phyloP scores from a whole-genome alignment of 2,888 invertebrate species.

The Enchytraeus crypticus region DNA sequence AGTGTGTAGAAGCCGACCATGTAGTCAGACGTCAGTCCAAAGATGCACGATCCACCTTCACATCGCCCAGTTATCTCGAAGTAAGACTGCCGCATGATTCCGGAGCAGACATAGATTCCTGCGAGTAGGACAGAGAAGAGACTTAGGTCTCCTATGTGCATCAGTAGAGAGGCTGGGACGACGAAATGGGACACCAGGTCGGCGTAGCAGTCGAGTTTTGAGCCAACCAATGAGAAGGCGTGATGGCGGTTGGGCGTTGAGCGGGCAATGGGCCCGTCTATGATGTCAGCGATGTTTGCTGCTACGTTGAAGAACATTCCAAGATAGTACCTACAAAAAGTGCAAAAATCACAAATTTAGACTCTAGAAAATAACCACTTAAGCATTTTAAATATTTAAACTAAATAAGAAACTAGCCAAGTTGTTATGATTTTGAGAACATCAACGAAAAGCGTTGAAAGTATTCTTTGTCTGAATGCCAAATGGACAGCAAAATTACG shows the following conservation, averaged over 20 bases:
- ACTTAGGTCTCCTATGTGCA: constrained; percentile 6
- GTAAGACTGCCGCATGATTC: constrained; percentile 12
- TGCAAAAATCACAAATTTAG: not conserved
- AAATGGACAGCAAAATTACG: too few relatives aligned
- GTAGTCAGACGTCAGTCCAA: constrained; percentile 15
- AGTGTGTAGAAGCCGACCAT: constrained; percentile 5
- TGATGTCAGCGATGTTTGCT: constrained; percentile 12
- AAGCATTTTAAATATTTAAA: not conserved
- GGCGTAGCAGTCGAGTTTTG: constrained; percentile 12
- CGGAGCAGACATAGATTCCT: constrained; percentile 4
- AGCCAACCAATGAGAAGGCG: constrained; percentile 3
- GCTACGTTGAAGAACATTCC: constrained; percentile 8
- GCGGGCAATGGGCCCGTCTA: constrained; percentile 14
- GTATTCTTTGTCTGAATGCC: too few relatives aligned
- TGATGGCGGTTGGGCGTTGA: constrained; percentile 1
- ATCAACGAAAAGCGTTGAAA: not conserved
- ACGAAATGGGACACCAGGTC: constrained; percentile 15
- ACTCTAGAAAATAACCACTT: not conserved
- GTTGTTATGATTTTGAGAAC: not conserved
- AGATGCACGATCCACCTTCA: constrained; percentile 7
- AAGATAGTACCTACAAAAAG: constrained; percentile 8
- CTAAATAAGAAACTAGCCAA: not conserved
- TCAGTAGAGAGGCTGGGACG: constrained; percentile 14
- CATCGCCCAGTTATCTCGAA: constrained; percentile 9
- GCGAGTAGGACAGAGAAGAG: constrained; percentile 2